Percentiles rank a stretch among this genome's conserved stretches.
Conservation (phyloP, 2,113 vertebrate genomes). For the Octodon degus region DNA sequence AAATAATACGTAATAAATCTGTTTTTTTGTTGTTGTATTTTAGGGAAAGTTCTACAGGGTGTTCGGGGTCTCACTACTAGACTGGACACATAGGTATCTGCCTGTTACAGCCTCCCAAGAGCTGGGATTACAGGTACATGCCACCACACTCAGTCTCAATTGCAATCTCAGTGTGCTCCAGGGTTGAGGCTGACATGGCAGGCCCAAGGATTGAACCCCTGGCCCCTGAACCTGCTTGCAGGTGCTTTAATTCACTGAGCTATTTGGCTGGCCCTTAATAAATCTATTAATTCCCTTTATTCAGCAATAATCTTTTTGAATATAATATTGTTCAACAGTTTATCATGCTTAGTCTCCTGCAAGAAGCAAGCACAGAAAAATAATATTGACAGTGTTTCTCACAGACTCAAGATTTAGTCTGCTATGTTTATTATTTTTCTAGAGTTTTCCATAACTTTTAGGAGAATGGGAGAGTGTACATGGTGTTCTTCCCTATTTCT, state of each 20-base stretch:
- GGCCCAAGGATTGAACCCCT: no score
- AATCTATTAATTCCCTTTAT: not conserved
- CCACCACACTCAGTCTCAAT: no score
- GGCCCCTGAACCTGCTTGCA: no score
- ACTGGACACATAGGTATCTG: no score
- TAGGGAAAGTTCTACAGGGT: no score
- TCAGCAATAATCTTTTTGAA: not conserved
- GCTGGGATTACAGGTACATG: no score
- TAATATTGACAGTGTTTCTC: conserved; percentile 32
- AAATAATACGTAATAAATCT: not conserved
- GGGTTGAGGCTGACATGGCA: no score
- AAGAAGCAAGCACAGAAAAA: conserved; percentile 29
- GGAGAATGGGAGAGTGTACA: not conserved
- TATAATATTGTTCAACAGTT: not conserved
- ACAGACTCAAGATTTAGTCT: not conserved
- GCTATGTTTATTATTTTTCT: not conserved
- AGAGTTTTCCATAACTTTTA: not conserved
- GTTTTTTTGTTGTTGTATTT: no score
- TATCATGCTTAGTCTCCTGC: not conserved
- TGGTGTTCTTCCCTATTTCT: not conserved
- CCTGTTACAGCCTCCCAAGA: no score
- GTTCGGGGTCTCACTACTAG: no score
- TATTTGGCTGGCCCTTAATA: not conserved
- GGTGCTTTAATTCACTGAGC: no score
- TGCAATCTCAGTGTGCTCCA: no score